Conservation (phyloP, 2,113 vertebrate species). For the Rhinogobius similis region DNA sequence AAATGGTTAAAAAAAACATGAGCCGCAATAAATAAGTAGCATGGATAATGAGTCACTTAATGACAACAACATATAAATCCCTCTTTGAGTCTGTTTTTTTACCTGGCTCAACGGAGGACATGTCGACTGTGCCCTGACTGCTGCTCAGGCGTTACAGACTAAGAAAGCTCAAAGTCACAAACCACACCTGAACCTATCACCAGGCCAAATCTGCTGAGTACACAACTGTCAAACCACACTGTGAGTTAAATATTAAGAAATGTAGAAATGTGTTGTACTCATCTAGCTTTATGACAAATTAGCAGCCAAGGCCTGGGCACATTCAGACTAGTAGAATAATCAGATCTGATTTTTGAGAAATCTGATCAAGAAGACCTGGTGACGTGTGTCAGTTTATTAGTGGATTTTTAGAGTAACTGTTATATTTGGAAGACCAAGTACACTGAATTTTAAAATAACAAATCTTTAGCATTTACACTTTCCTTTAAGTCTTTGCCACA, state of each 20-base stretch:
- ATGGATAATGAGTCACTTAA: too few relatives aligned
- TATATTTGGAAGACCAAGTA: too few relatives aligned
- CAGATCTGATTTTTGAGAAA: too few relatives aligned
- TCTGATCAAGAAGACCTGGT: too few relatives aligned
- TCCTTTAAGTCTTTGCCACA: too few relatives aligned
- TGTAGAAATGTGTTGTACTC: not conserved
- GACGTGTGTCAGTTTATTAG: too few relatives aligned
- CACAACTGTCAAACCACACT: conserved; percentile 16
- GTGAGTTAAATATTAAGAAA: conserved; percentile 72
- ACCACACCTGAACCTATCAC: conserved; percentile 53
- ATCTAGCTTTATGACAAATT: not conserved
- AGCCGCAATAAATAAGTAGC: too few relatives aligned
- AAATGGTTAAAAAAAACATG: too few relatives aligned
- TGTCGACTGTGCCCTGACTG: conserved; percentile 36
- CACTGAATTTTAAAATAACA: too few relatives aligned
- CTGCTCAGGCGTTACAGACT: conserved; percentile 1
- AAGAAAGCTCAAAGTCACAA: conserved; percentile 61
- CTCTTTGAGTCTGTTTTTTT: not conserved
- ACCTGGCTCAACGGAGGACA: conserved; percentile 63
- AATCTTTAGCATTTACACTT: too few relatives aligned
- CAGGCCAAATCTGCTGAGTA: conserved; percentile 41
- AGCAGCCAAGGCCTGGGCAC: not conserved
- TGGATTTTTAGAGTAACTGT: too few relatives aligned
- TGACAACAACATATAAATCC: not conserved
- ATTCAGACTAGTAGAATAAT: too few relatives aligned